Evolutionary conservation across 2,113 vertebrate genomes (phyloP).

Genomic region (Misgurnus mizolepis): DNA sequence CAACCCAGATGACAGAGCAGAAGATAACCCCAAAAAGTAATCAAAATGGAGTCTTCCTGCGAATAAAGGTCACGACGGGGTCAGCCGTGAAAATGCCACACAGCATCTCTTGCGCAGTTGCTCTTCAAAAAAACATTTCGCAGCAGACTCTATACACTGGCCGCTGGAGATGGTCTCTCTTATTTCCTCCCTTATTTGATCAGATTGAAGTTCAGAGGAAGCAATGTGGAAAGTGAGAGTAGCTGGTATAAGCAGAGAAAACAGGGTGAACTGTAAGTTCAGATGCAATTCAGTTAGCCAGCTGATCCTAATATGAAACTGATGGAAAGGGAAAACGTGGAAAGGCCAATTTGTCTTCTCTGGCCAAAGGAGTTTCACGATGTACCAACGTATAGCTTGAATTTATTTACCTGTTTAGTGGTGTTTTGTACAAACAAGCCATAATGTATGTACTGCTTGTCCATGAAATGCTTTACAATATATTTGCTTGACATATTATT

Average conservation of each 20-base stretch:
- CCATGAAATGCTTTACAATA: slow-evolving; percentile 6
- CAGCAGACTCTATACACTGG: neutral
- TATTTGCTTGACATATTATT: neutral
- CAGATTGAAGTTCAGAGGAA: slow-evolving; percentile 47
- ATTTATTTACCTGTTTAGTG: neutral
- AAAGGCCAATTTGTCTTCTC: slow-evolving; percentile 57
- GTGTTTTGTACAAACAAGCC: neutral
- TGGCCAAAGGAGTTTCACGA: slow-evolving; percentile 46
- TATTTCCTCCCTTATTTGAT: slow-evolving; percentile 54
- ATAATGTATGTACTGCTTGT: slow-evolving; percentile 19
- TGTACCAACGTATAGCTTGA: slow-evolving; percentile 26
- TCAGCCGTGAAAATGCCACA: slow-evolving; percentile 51
- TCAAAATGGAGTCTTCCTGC: slow-evolving; percentile 52
- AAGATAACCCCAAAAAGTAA: slow-evolving; percentile 43
- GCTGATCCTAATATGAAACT: slow-evolving; percentile 51
- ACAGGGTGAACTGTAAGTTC: slow-evolving; percentile 50
- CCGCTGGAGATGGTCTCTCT: slow-evolving; percentile 47
- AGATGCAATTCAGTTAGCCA: slow-evolving; percentile 54
- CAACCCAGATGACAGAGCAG: slow-evolving; percentile 26
- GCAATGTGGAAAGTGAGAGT: slow-evolving; percentile 44
- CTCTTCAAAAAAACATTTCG: slow-evolving; percentile 8
- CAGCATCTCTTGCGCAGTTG: slow-evolving; percentile 37
- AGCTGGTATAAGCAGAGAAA: slow-evolving; percentile 24
- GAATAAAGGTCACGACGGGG: slow-evolving; percentile 29
- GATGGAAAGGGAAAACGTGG: slow-evolving; percentile 26